Conservation (phyloP, 2,888 invertebrate species). For the Heliconius aoede region DNA sequence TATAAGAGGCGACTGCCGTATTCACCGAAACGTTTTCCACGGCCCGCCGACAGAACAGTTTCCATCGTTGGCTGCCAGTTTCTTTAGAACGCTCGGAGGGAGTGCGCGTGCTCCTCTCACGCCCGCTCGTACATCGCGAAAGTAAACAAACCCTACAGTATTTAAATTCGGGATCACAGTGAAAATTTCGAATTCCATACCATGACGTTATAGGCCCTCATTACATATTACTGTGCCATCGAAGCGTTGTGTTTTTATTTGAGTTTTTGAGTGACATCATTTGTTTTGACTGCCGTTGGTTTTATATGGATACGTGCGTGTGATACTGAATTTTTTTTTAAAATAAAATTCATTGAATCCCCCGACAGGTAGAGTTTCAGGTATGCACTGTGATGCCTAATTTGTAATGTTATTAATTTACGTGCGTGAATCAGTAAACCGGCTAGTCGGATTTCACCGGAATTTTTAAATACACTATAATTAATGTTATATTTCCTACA, state of each 20-base stretch:
- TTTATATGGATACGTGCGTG: slow-evolving; percentile 31
- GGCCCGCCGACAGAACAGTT: slow-evolving; percentile 58
- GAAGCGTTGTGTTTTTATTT: slow-evolving; percentile 34
- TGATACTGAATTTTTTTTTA: slow-evolving; percentile 52
- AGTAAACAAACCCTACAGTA: slow-evolving; percentile 62
- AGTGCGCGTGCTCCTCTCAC: slow-evolving; percentile 51
- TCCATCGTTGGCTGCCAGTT: slow-evolving; percentile 64
- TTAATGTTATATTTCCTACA: slow-evolving; percentile 47
- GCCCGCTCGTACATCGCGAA: slow-evolving; percentile 52
- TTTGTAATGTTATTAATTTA: slow-evolving; percentile 39
- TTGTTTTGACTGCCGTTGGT: slow-evolving; percentile 38
- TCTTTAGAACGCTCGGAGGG: slow-evolving; percentile 50
- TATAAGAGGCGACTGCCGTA: slow-evolving; percentile 34
- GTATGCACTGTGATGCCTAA: slow-evolving; percentile 52
- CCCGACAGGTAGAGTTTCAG: slow-evolving; percentile 58
- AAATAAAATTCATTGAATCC: slow-evolving; percentile 50
- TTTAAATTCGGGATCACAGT: slow-evolving; percentile 47
- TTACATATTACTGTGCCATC: slow-evolving; percentile 39
- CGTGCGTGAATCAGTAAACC: slow-evolving; percentile 49
- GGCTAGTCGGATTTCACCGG: slow-evolving; percentile 56
- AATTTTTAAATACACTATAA: slow-evolving; percentile 48
- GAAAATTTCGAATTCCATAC: slow-evolving; percentile 42
- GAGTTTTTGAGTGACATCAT: slow-evolving; percentile 31
- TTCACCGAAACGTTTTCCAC: slow-evolving; percentile 69
- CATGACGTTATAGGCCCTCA: slow-evolving; percentile 32